Percentiles rank a stretch among this genome's conserved stretches.
These are phyloP conservation scores for Microplitis demolitor DNA, from an alignment of 1,140 invertebrate genomes.

Conservation along the genomic window DNA sequence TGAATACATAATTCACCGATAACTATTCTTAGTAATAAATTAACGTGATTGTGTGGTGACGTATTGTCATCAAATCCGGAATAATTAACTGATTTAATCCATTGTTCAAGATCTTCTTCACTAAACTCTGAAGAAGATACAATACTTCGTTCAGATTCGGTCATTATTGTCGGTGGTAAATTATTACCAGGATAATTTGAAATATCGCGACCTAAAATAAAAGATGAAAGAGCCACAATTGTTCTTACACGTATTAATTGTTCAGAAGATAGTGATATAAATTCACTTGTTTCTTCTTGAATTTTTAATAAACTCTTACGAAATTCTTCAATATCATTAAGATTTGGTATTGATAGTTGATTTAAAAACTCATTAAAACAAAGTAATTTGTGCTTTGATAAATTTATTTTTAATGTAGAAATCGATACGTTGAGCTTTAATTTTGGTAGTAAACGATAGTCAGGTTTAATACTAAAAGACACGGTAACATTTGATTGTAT, in stretches of 20 bases:
- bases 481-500: constrained; percentile 72
- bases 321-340: constrained; percentile 40
- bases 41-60: constrained; percentile 77
- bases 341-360: constrained; percentile 66
- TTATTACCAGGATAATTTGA: constrained; percentile 39
- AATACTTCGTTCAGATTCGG: constrained; percentile 59
- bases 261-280: constrained; percentile 34
- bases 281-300: constrained; percentile 29
- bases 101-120: constrained; percentile 77
- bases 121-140: constrained; percentile 72
- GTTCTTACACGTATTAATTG: constrained; percentile 43
- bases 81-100: constrained; percentile 75
- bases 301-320: constrained; percentile 41
- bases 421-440: constrained; percentile 43
- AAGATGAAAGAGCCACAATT: constrained; percentile 44
- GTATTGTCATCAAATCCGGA: constrained; percentile 86
- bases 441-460: constrained; percentile 75
- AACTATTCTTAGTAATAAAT: constrained; percentile 72
- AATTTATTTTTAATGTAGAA: constrained; percentile 62
- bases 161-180: constrained; percentile 35
- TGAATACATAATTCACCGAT: constrained; percentile 67
- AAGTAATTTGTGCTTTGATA: constrained; percentile 76
- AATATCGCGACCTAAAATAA: constrained; percentile 37
- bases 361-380: constrained; percentile 72
- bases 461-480: constrained; percentile 78